These are phyloP conservation scores for Mus caroli DNA, from an alignment of 2,797 vertebrate genomes.

Conservation along the genomic window DNA sequence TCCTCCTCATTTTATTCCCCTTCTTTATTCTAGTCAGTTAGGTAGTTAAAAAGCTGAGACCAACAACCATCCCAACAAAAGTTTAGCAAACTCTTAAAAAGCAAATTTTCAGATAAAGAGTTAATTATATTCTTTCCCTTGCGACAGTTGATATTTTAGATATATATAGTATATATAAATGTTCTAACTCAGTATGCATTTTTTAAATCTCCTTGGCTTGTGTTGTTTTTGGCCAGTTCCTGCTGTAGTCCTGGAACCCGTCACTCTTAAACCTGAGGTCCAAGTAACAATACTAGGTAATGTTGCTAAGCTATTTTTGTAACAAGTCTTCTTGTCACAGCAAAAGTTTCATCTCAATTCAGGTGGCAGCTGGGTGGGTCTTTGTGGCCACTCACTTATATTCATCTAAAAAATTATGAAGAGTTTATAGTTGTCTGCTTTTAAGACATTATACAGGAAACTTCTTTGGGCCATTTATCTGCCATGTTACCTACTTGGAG, in stretches of 20 bases:
- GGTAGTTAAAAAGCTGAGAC: constrained; percentile 9
- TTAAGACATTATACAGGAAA: neutral
- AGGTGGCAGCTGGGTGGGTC: neutral
- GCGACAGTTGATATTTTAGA: neutral
- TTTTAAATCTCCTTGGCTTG: constrained; percentile 62
- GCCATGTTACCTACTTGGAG: neutral
- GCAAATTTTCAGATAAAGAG: neutral
- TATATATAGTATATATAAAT: constrained; percentile 25
- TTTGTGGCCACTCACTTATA: neutral
- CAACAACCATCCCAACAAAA: neutral
- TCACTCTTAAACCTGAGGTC: constrained; percentile 80
- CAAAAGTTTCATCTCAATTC: neutral
- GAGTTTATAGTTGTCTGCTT: constrained; percentile 9
- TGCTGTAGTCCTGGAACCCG: constrained; percentile 78
- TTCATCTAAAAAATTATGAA: constrained; percentile 58
- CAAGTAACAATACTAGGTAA: constrained; percentile 85
- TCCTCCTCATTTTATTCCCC: neutral
- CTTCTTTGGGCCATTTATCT: constrained; percentile 30
- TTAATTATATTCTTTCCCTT: neutral
- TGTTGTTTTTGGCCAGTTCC: constrained; percentile 80
- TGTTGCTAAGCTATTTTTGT: neutral
- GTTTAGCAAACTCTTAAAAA: neutral
- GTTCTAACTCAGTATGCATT: neutral
- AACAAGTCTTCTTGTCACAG: neutral
- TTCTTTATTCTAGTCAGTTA: neutral